Evolutionary conservation across 2,888 invertebrate species (phyloP), one percentile per base, ranked within the genome.

Genomic region (Yponomeuta sedellus): DNA sequence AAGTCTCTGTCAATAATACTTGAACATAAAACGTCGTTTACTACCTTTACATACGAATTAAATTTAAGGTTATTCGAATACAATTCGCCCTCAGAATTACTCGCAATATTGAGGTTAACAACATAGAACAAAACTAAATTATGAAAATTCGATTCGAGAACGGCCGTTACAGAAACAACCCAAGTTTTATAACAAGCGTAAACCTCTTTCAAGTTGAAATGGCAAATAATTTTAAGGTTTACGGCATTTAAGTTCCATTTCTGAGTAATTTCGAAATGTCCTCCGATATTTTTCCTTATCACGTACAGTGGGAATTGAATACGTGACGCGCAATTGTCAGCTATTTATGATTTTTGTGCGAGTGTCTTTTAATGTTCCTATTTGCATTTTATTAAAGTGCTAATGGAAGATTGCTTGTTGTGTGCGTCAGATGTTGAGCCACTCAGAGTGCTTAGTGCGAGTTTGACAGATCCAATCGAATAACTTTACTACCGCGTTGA

Each of bases 321-420:
- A 82, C 82, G 81, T 81, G 83, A 79, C 74, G 71, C 68, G 74
- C 73, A 75, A 77, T 80, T 77, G 77, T 76, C 74, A 76, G 77
- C 74, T 76, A 75, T 79, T 82, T 81, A 81, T 73, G 71, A 75
- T 65, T 65, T 70, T 70, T 71, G 69, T 72, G 70, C 70, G 69
- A 71, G 75, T 70, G 74, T 73, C 71, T 75, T 77, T 77, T 77
- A 77, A 76, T 75, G 73, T 72, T 69, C 72, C 70, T 75, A 77
- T 88, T 84, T 81, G 79, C 83, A 86, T 85, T 80, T 85, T 81
- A 83, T 83, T 79, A 80, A 82, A 80, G 73, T 72, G 71, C 68
- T 65, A 66, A 65, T 67, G 70, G 68, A 69, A 71, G 72, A 10
- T 28, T 34, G 10, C 62, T 59, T 4, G 22, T 25, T 59, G 59